Conservation (phyloP, 1,140 invertebrate species). For the Eumaeus atala region DNA sequence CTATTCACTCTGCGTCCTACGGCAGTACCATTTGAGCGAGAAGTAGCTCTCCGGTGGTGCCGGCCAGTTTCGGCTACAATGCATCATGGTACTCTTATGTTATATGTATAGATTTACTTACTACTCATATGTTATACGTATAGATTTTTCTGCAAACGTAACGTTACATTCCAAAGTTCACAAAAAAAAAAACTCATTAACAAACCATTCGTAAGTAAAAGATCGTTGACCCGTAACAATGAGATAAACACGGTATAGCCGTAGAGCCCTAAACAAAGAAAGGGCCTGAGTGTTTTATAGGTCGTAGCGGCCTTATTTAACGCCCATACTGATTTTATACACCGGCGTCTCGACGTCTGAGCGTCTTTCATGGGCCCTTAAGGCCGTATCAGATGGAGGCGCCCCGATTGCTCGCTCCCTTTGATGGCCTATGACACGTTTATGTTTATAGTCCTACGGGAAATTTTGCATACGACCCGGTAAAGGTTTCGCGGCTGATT, state of each 20-base stretch:
- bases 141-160: no score
- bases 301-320: constrained; percentile 51
- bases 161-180: no score
- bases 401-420: constrained; percentile 26
- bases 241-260: not conserved
- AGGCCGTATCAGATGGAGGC: constrained; percentile 33
- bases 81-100: no score
- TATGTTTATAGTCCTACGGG: constrained; percentile 27
- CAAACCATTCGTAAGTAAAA: constrained; percentile 16
- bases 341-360: constrained; percentile 36
- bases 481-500: constrained; percentile 5
- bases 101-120: no score
- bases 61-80: no score
- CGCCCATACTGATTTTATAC: constrained; percentile 54
- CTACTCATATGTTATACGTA: no score
- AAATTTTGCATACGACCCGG: constrained; percentile 25
- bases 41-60: no score
- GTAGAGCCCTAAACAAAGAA: constrained; percentile 36
- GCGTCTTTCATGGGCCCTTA: constrained; percentile 35
- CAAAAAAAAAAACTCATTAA: constrained; percentile 22
- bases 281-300: constrained; percentile 43
- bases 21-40: no score
- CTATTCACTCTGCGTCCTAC: no score
- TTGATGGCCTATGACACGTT: constrained; percentile 28
- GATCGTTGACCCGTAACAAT: not conserved